Base-by-base conservation (phyloP, 2,797 vertebrate species). In the Tolypeutes matacus region DNA sequence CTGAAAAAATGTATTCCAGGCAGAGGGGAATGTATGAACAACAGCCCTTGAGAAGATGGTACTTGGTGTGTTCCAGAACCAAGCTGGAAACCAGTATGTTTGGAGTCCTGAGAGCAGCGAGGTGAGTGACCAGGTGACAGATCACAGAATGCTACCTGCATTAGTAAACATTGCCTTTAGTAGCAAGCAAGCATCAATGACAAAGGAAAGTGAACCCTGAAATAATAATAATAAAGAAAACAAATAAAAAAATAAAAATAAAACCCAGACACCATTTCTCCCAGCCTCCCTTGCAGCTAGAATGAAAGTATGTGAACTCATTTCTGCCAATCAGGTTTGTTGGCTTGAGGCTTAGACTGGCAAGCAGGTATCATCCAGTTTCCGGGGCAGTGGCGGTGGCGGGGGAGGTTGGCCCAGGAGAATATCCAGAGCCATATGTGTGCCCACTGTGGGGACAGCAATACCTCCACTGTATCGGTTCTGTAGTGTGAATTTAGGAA, bases 121-220 rank as follows among this genome's bases (percentile, higher is more conserved):
- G 20, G 6, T 29, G 56, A 39, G 13, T 14, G 17, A 29, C 1
- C 53, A 56, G 9, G 27, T 25, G 7, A 4, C 39, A 10, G 62
- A 27, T 17, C 12, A 2, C 2, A 4, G 1, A 5, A 25, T 0
- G 0, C 7, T 29, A 34, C 56, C 39, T 6, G 29, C 15, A 0
- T 9, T 1, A 1, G 25, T 8, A 7, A 29, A 58, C 17, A 46
- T 21, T 56, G 56, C 39, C 69, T 64, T n/a, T 20, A 8, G 2
- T 1, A 14, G 42, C 27, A 67, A 86, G 82, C 8, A 29, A 69
- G 29, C 13, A 10, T 25, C 29, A 67, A 27, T 29, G n/a, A 42
- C 8, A 34, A n/a, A 60, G 31, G 75, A 29, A 60, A 49, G 88
- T 42, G 7, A 82, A 70, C 69, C 21, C 42, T 31, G 86, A 20